Evolutionary conservation across 2,888 invertebrate species (phyloP).

Genomic region (Hirudinaria manillensis): DNA sequence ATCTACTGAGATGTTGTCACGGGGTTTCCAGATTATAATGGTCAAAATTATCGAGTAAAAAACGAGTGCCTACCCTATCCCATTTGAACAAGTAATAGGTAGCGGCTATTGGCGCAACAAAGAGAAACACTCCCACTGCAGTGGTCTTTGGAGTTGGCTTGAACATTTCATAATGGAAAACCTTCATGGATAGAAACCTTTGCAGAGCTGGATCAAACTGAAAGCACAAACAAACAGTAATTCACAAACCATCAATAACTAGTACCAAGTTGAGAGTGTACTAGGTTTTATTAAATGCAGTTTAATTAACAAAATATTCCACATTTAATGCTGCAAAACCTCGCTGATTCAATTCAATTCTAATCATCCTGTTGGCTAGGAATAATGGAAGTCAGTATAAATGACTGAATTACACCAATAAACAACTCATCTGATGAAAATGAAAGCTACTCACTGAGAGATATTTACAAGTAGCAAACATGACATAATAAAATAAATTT

Average conservation of each 20-base stretch:
- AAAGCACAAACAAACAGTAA: constrained; percentile 25
- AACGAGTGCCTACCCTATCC: constrained; percentile 30
- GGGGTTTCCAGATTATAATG: too few species aligned
- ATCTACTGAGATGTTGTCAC: too few species aligned
- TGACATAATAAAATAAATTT: neutral
- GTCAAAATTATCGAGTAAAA: too few species aligned
- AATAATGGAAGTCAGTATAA: too few species aligned
- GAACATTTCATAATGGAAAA: constrained; percentile 64
- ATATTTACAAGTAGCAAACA: neutral
- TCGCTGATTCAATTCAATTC: neutral
- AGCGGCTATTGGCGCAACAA: constrained; percentile 40
- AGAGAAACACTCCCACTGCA: constrained; percentile 55
- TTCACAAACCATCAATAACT: neutral
- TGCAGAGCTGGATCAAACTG: constrained; percentile 77
- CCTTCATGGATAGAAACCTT: constrained; percentile 68
- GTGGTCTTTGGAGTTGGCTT: constrained; percentile 62
- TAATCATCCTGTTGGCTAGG: neutral
- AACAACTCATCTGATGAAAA: too few species aligned
- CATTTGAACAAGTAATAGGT: constrained; percentile 34
- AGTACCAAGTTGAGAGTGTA: neutral
- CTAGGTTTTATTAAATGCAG: neutral
- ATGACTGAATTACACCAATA: too few species aligned
- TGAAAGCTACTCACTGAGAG: neutral
- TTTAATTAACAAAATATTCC: too few species aligned
- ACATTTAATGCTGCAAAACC: neutral